phyloP scores from a whole-genome alignment of 2,888 invertebrate genomes.

The Diadromus collaris region DNA sequence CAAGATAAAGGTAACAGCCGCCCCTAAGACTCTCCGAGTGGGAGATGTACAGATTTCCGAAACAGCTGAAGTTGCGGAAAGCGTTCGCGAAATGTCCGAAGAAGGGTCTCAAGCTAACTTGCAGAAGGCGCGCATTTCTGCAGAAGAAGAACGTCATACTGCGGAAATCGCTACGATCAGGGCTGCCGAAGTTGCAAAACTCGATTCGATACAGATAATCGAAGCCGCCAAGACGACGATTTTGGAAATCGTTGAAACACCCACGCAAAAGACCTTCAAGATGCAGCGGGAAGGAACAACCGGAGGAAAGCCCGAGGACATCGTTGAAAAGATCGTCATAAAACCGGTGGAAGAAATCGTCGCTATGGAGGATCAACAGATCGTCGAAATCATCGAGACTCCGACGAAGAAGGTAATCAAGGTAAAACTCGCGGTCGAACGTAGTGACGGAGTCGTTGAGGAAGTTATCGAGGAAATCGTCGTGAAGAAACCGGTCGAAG shows the following conservation, averaged over 20 bases:
- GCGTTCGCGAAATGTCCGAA: not conserved
- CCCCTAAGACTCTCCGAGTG: not conserved
- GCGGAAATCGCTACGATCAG: slow-evolving; percentile 32
- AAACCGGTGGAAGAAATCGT: slow-evolving; percentile 53
- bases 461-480: slow-evolving; percentile 52
- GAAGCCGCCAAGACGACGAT: slow-evolving; percentile 33
- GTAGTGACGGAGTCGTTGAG: slow-evolving; percentile 40
- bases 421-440: slow-evolving; percentile 44
- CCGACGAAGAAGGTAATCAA: slow-evolving; percentile 48
- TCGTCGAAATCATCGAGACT: slow-evolving; percentile 47
- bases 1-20: not conserved
- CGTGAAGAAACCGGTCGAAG: slow-evolving; percentile 54
- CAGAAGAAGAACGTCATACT: slow-evolving; percentile 31
- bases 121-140: slow-evolving; percentile 10
- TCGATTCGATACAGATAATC: slow-evolving; percentile 38
- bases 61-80: slow-evolving; percentile 17
- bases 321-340: slow-evolving; percentile 44
- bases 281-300: slow-evolving; percentile 48
- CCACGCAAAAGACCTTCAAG: slow-evolving; percentile 56
- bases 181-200: slow-evolving; percentile 44
- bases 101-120: not conserved
- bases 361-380: slow-evolving; percentile 43
- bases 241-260: slow-evolving; percentile 53
- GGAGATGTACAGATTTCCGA: not conserved
- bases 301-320: slow-evolving; percentile 27